A percentile compares a stretch with the other conserved stretches of the same genome.
phyloP scores from a whole-genome alignment of 2,797 vertebrate genomes.

The Mustela erminea region DNA sequence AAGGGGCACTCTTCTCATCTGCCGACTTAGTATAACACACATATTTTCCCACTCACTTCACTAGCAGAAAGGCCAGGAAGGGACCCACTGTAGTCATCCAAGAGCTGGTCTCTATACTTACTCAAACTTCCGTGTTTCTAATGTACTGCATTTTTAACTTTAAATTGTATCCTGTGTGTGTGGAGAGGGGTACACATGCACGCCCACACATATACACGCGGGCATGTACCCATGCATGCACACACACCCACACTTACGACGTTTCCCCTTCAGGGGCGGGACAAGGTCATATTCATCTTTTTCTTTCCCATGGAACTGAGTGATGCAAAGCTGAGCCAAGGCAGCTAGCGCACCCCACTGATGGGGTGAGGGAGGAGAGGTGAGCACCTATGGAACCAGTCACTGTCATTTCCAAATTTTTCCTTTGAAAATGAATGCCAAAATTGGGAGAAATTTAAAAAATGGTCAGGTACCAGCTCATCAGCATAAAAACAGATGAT shows the following conservation, averaged over 20 bases:
- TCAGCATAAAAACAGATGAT: background rate
- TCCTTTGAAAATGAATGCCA: background rate
- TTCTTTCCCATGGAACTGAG: background rate
- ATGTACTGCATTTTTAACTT: background rate
- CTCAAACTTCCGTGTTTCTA: background rate
- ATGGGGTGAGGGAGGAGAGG: rapidly evolving
- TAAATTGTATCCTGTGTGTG: no score
- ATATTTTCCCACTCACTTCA: background rate
- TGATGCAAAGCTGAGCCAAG: rapidly evolving
- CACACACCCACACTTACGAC: background rate
- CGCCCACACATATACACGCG: no score
- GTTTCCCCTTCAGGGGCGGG: background rate
- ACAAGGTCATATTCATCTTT: background rate
- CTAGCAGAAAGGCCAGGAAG: background rate
- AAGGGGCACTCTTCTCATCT: background rate
- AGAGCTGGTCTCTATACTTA: background rate
- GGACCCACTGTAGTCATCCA: background rate
- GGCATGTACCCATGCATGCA: rapidly evolving
- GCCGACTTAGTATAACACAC: background rate
- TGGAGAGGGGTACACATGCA: no score
- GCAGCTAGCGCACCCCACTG: rapidly evolving
- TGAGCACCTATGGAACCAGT: rapidly evolving
- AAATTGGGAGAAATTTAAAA: background rate
- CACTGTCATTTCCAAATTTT: background rate
- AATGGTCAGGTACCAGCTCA: background rate